A percentile compares a stretch with the other conserved stretches of the same genome.
These are phyloP conservation scores for Psophia crepitans DNA, from an alignment of 2,113 vertebrate genomes.

Conservation along the genomic window DNA sequence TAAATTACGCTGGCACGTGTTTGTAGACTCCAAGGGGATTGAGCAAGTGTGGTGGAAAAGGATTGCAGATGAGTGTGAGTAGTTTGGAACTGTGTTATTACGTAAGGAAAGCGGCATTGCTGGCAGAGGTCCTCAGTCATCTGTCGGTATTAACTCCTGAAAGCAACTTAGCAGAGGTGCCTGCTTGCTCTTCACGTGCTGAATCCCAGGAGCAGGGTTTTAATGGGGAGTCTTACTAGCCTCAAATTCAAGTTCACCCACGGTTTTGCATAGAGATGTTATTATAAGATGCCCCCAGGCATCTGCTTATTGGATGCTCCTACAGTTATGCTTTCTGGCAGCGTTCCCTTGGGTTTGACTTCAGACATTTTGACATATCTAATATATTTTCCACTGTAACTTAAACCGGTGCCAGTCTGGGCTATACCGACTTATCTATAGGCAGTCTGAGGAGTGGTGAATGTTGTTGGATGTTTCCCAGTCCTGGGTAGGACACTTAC, in stretches of 20 bases:
- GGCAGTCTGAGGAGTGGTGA: constrained; percentile 6
- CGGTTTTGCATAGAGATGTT: not conserved
- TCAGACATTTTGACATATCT: constrained; percentile 2
- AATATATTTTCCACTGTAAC: constrained; percentile 44
- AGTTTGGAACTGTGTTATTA: not conserved
- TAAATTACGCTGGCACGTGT: not conserved
- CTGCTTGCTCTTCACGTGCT: not conserved
- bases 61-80: not conserved
- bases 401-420: not conserved
- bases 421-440: not conserved
- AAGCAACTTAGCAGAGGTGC: not conserved
- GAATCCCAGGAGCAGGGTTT: not conserved
- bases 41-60: not conserved
- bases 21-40: not conserved
- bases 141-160: not conserved
- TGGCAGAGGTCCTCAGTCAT: not conserved
- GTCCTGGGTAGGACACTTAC: not conserved
- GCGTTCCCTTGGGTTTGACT: not conserved
- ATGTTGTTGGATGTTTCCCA: not conserved
- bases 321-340: not conserved
- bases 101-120: not conserved
- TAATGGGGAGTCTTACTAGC: not conserved
- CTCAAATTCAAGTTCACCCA: not conserved
- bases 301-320: not conserved
- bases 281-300: not conserved